Percentiles rank a stretch among this genome's conserved stretches.
phyloP scores from a whole-genome alignment of 2,797 vertebrate species.

The Simalia tracyae region DNA sequence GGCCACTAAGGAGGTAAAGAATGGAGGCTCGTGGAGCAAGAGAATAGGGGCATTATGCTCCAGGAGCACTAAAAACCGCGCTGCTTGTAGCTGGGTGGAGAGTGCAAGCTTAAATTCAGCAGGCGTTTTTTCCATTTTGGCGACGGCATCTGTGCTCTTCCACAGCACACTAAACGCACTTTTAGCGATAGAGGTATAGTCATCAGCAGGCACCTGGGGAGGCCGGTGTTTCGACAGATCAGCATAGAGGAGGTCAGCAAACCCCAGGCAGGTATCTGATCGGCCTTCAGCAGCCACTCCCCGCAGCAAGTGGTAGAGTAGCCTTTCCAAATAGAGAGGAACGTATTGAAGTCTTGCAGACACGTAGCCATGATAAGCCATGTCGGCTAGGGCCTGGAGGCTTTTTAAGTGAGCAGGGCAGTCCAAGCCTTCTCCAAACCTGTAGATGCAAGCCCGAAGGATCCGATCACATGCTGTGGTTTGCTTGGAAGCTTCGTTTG shows the following conservation, averaged over 20 bases:
- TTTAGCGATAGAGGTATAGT: constrained; percentile 72
- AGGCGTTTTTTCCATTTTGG: rapidly evolving
- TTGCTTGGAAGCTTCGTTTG: constrained; percentile 60
- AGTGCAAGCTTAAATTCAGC: constrained; percentile 33
- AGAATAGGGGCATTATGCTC: constrained; percentile 50
- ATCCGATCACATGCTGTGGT: constrained; percentile 79
- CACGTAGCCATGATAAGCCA: constrained; percentile 78
- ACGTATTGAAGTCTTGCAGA: constrained; percentile 62
- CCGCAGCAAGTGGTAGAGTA: constrained; percentile 85
- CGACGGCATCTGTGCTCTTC: constrained; percentile 65
- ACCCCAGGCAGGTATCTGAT: constrained; percentile 45
- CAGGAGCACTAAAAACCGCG: constrained; percentile 83
- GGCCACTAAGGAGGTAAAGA: constrained; percentile 58
- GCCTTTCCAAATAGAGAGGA: constrained; percentile 88
- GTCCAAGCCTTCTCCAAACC: constrained; percentile 67
- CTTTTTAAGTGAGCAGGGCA: constrained; percentile 58
- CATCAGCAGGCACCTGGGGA: constrained; percentile 47
- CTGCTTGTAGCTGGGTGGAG: constrained; percentile 73
- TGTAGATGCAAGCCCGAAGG: constrained; percentile 84
- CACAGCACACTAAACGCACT: constrained; percentile 83
- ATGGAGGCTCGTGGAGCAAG: constrained; percentile 53
- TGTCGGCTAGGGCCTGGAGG: constrained; percentile 78
- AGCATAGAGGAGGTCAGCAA: constrained; percentile 76
- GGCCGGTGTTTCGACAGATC: constrained; percentile 61
- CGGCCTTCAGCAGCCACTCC: constrained; percentile 69